Evolutionary conservation across 2,888 invertebrate genomes (phyloP).

Genomic region (Mongoloraphidia duomilia): DNA sequence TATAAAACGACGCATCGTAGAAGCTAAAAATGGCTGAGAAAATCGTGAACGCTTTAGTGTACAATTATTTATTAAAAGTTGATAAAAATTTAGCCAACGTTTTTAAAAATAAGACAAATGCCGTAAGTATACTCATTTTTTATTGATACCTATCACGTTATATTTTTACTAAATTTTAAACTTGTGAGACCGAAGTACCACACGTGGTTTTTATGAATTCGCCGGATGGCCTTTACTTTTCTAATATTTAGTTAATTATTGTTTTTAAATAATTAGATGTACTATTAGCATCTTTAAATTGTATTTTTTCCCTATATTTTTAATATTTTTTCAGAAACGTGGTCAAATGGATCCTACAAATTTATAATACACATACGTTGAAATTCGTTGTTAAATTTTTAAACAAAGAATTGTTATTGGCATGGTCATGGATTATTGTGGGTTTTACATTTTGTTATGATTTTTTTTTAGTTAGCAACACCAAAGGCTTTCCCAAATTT

Average conservation of each 20-base stretch:
- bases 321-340: no score
- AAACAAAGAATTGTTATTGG: no score
- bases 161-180: neutral
- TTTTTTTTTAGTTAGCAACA: constrained; percentile 38
- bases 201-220: constrained; percentile 10
- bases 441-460: neutral
- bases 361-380: no score
- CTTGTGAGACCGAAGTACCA: neutral
- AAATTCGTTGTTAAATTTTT: no score
- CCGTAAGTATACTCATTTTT: constrained; percentile 41
- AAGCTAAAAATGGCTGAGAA: constrained; percentile 23
- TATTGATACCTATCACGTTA: neutral
- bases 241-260: no score
- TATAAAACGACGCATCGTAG: no score
- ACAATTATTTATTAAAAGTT: constrained; percentile 46
- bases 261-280: no score
- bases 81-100: constrained; percentile 52
- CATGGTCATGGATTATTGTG: no score
- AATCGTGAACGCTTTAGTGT: constrained; percentile 40
- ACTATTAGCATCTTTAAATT: no score
- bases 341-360: no score
- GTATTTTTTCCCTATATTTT: no score
- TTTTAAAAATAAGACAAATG: constrained; percentile 56
- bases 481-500: constrained; percentile 50
- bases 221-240: no score